Percentiles rank a stretch among this genome's conserved stretches.
These are phyloP conservation scores for Ailuropoda melanoleuca DNA, from an alignment of 2,113 vertebrate genomes.

Conservation along the genomic window DNA sequence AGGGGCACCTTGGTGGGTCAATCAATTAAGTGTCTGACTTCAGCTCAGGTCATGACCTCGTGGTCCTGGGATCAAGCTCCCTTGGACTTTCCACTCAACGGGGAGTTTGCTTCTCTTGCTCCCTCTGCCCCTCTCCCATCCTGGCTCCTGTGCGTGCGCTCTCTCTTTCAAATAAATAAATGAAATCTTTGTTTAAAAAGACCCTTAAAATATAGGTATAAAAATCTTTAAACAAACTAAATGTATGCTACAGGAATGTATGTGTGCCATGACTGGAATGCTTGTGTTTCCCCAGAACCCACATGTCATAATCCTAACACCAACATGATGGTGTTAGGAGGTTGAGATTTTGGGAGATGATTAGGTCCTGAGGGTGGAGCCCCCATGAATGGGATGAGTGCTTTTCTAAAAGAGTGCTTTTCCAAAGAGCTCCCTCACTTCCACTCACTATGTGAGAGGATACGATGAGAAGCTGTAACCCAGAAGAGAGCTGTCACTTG, in stretches of 20 bases:
- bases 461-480: background rate
- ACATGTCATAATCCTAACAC: background rate
- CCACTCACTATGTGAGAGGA: background rate
- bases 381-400: background rate
- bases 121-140: no score
- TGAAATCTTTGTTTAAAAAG: no score
- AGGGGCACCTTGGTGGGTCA: no score
- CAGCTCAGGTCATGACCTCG: no score
- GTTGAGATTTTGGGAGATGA: background rate
- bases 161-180: no score
- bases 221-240: conserved; percentile 1
- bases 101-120: no score
- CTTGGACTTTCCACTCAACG: no score
- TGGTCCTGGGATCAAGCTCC: no score
- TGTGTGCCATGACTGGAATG: background rate
- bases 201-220: background rate
- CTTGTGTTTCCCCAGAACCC: background rate
- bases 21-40: no score
- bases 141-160: no score
- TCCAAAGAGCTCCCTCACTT: background rate
- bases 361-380: background rate
- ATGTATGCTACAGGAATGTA: background rate
- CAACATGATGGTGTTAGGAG: background rate
- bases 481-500: background rate
- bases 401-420: background rate